Evolutionary conservation across 92 coral and sea anemone genomes (phyloP), one percentile per base, ranked within the genome.

Genomic region (Zoanthus sansibaricus): DNA sequence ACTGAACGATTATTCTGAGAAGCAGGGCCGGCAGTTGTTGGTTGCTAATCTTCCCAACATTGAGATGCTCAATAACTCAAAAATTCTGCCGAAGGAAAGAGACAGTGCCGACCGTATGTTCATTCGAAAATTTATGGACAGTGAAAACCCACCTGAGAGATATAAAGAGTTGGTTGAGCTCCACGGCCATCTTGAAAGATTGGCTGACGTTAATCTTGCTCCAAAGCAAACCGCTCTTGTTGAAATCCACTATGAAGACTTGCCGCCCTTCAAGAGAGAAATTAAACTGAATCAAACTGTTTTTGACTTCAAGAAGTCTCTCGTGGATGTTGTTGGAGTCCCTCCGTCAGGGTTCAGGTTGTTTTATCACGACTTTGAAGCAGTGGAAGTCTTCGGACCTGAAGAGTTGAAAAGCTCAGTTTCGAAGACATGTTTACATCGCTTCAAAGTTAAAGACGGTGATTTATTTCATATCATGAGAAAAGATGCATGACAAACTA

Each of bases 41-140:
- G 87, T 97, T 48, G 99, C 99, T 69, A 88, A 96, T 70, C 92
- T 97, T n/a, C 98, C 99, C 6, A 93, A 92, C 66, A 79, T 97
- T 9, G 76, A 78, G 16, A 93, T 91, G 70, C 94, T 97, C 12
- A 97, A 97, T 87, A 95, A 94, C 75, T 91, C 97, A 15, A 86
- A 79, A 69, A 91, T 97, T 20, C 46, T 87, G 0, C 87, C 83
- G 0, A 89, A 86, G 16, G 99, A 97, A 56, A 86, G 98, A 71
- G 99, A 97, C 37, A 91, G 89, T 64, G 98, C 99, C 8, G 98
- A 97, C 69, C 89, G 99, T 20, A 84, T 90, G 86, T 95, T 95
- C 37, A 91, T 97, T 75, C 94, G 99, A 44, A 84, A 82, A 68
- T 90, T 88, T 76, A 94, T 93, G 95, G 97, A 90, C 82, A 91